Evolutionary conservation across 1,140 invertebrate species (phyloP), one percentile per base, ranked within the genome.

Genomic region (Lepidostoma basale): DNA sequence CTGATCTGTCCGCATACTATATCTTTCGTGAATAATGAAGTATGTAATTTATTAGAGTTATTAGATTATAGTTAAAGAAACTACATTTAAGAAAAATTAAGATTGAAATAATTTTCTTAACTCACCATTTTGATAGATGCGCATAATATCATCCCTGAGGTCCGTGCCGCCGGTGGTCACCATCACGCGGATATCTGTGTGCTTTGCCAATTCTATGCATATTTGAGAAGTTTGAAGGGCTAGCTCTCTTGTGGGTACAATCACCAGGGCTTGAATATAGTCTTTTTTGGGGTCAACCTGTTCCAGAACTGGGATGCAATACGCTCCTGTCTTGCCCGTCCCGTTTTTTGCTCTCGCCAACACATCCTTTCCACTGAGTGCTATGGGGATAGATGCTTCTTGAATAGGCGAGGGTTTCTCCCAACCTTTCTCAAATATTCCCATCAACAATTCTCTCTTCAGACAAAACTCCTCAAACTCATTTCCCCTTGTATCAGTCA

Each of bases 381-480:
- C 97, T 79, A 98, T 95, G 64, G 97, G 97, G 84, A 99, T 99
- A 79, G 96, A 96, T 75, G 95, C 95, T 88, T 98, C 96, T 87
- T 99, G 98, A 85, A 99, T 99, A 20, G 98, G 98, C 72, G 96
- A 98, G 52, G 98, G 98, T 80, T 96, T 96, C 79, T 99, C 98
- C 98, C 98, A 99, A 47, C 98, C 98, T 85, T 99, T 99, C 81
- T 99, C 98, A 83, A 99, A 99, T 78, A 99, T 99, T 73, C 98
- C 98, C 97, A 99, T 99, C 66, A 99, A 84, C 74, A 99, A 86
- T 84, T 98, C 95, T 76, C 98, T 86, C 83, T 97, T 97, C 64
- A 99, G 85, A 82, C 97, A 98, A 84, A 98, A 99, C 81, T 99
- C 97, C 87, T 99, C 98, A 87, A 99, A 99, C 81, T 99, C 97